A percentile compares a stretch with the other conserved stretches of the same genome.
phyloP scores from a whole-genome alignment of 2,797 vertebrate species.

The Danio jaintianensis region DNA sequence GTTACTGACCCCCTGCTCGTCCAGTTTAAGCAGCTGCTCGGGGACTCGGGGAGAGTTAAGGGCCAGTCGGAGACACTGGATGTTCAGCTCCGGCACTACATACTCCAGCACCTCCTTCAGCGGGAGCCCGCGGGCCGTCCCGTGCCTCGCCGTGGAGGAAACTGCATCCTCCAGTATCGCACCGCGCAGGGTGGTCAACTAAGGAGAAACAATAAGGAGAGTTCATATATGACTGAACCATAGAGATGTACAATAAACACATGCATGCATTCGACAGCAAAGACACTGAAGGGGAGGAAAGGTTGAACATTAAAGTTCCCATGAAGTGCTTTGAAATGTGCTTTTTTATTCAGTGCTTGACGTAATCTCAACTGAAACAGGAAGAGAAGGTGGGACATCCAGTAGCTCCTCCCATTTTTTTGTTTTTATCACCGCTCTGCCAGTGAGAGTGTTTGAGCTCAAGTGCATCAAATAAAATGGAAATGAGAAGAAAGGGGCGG shows the following conservation, averaged over 20 bases:
- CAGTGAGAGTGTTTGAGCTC: no score
- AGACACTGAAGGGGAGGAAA: slow-evolving; percentile 63
- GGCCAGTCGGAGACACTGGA: slow-evolving; percentile 91
- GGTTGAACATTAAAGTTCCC: no score
- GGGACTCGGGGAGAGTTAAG: slow-evolving; percentile 90
- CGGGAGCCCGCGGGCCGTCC: slow-evolving; percentile 91
- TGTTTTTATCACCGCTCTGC: no score
- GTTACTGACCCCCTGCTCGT: slow-evolving; percentile 94
- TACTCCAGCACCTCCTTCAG: slow-evolving; percentile 97
- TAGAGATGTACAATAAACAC: not conserved
- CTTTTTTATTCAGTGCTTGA: no score
- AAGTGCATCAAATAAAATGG: no score
- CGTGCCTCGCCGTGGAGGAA: slow-evolving; percentile 92
- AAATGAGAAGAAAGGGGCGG: no score
- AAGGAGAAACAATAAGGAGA: slow-evolving; percentile 9
- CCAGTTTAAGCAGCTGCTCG: slow-evolving; percentile 94
- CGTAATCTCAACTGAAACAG: no score
- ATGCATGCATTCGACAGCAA: slow-evolving; percentile 66
- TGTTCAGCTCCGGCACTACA: slow-evolving; percentile 92
- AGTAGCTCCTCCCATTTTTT: no score
- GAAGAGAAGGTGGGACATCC: no score
- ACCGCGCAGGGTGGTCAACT: slow-evolving; percentile 94
- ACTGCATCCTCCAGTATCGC: slow-evolving; percentile 96
- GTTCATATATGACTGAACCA: not conserved
- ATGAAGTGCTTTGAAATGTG: no score